Evolutionary conservation across 2,113 vertebrate genomes (phyloP), one percentile per base, ranked within the genome.

Genomic region (Morphnarchus princeps): DNA sequence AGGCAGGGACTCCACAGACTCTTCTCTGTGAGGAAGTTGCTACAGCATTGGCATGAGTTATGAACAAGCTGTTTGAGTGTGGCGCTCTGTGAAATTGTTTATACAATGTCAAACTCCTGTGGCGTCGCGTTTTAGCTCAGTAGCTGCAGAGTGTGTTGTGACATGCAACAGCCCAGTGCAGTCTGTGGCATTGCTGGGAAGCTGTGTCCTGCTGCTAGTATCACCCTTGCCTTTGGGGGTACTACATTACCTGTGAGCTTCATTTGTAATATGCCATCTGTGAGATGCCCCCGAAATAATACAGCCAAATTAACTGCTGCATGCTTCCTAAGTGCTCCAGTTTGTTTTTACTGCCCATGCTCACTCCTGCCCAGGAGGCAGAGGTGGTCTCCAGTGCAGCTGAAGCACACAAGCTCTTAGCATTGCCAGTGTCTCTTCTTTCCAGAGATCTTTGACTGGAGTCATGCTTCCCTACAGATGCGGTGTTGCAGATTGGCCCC

Each of bases 71-170:
- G 17, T 47, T 42, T 8, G 22, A 63, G 49, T 16, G 61, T 73
- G 66, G 10, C 49, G 26, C 61, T 87, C 34, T 3, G 5, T 62
- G 54, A 86, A 77, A 57, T 84, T 3, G 1, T 43, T 89, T 59
- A 40, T 29, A 7, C 70, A 43, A 2, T 12, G 16, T 82, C 54
- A 58, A 11, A 49, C 49, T 73, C 65, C 55, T 10, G 32, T 31
- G n/a, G 20, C 1, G 3, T 22, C 1, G 0, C 0, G 0, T 36
- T 73, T 79, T 65, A 69, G 38, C 43, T 69, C 47, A 16, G 80
- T 26, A 72, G 47, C 52, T 63, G 31, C 47, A 15, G 25, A 71
- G 28, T 25, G n/a, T 9, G 10, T 18, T 43, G 47, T 73, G 70
- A 63, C 3, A 6, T 38, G 43, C 71, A 62, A 38, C n/a, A 50